Evolutionary conservation across 2,113 vertebrate genomes (phyloP).

Genomic region (Ginglymostoma cirratum): DNA sequence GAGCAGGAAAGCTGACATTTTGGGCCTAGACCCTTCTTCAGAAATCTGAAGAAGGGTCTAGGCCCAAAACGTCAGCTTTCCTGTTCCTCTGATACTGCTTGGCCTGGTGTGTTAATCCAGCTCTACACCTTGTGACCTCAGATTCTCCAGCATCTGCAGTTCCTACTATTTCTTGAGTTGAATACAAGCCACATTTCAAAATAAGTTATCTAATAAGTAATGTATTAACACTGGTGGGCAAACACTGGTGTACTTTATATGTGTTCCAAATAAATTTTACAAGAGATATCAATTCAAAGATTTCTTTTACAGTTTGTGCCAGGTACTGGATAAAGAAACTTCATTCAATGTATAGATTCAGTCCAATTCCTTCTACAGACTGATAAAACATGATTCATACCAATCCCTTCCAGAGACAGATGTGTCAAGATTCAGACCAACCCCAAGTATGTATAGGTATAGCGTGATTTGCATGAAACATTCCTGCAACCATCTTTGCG

Average conservation of each 20-base stretch:
- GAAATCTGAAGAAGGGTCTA: too few species aligned
- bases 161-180: background rate
- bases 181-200: background rate
- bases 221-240: background rate
- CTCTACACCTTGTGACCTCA: too few species aligned
- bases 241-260: background rate
- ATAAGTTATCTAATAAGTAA: background rate
- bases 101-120: too few species aligned
- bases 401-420: background rate
- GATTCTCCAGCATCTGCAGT: too few species aligned
- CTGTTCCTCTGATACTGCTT: too few species aligned
- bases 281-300: background rate
- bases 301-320: background rate
- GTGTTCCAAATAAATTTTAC: background rate
- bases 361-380: background rate
- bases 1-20: too few species aligned
- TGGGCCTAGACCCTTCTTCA: too few species aligned
- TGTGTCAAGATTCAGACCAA: background rate
- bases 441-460: background rate
- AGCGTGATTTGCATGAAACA: background rate
- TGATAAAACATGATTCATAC: background rate
- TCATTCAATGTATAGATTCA: background rate
- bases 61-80: too few species aligned
- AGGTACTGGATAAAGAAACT: background rate
- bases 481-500: background rate